Evolutionary conservation across 2,888 invertebrate genomes (phyloP).

Genomic region (Morpho achilles): DNA sequence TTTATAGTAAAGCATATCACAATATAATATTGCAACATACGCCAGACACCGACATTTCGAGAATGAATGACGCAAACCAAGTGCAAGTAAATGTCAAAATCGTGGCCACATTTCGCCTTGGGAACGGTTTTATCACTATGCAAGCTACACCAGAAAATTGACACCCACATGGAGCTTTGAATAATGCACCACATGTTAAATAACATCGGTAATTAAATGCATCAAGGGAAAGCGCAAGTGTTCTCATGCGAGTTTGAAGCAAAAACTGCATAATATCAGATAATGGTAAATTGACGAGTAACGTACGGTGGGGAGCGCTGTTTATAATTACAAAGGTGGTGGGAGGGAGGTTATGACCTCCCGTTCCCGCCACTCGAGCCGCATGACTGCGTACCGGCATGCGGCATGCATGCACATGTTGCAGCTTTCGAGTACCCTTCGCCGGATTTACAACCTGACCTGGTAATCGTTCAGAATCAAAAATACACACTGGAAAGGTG

Average conservation of each 20-base stretch:
- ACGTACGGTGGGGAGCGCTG: constrained; percentile 32
- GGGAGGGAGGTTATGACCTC: constrained; percentile 30
- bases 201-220: constrained; percentile 66
- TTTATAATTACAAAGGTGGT: constrained; percentile 37
- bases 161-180: constrained; percentile 53
- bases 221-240: constrained; percentile 67
- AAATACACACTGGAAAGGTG: constrained; percentile 11
- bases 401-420: constrained; percentile 33
- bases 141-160: constrained; percentile 55
- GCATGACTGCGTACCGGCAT: constrained; percentile 36
- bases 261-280: constrained; percentile 39
- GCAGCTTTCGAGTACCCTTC: constrained; percentile 31
- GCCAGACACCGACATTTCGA: constrained; percentile 53
- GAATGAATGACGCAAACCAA: constrained; percentile 52
- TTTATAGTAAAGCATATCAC: too few species aligned
- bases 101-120: constrained; percentile 59
- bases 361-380: constrained; percentile 27
- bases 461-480: constrained; percentile 25
- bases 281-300: constrained; percentile 35
- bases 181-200: constrained; percentile 71
- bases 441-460: constrained; percentile 28
- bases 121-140: constrained; percentile 39
- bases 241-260: constrained; percentile 59
- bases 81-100: constrained; percentile 67
- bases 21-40: constrained; percentile 43